phyloP scores from a whole-genome alignment of 2,888 invertebrate genomes.

The Bruchidius siliquastri region DNA sequence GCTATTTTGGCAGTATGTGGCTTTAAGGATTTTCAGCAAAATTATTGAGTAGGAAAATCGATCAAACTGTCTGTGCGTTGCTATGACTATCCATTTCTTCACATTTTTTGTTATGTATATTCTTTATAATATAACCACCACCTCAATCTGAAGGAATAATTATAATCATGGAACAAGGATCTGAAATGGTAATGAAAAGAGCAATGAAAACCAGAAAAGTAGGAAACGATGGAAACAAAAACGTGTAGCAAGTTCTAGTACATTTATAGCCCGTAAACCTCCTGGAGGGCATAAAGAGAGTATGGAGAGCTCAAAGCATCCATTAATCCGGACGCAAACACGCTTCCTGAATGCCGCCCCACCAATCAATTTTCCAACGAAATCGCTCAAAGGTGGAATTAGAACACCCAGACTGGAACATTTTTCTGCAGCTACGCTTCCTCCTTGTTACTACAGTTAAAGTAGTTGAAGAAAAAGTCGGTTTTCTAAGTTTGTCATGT shows the following conservation, averaged over 20 bases:
- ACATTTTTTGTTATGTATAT: too few species aligned
- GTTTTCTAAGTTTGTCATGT: too few species aligned
- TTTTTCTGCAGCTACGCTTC: background rate
- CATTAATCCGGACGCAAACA: background rate
- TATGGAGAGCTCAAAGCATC: background rate
- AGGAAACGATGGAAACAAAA: background rate
- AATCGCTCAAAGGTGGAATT: background rate
- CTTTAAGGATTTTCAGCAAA: too few species aligned
- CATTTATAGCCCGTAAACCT: background rate
- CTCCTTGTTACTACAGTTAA: background rate
- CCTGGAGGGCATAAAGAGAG: background rate
- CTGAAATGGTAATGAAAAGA: background rate
- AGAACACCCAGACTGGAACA: background rate
- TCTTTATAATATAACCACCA: too few species aligned
- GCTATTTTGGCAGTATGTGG: too few species aligned
- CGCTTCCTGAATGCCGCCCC: background rate
- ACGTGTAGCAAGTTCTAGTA: background rate
- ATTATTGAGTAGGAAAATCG: too few species aligned
- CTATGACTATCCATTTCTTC: too few species aligned
- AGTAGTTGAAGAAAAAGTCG: background rate
- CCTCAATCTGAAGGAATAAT: too few species aligned
- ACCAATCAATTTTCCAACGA: background rate
- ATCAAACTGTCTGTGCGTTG: too few species aligned
- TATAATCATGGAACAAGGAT: background rate
- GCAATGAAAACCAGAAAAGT: background rate